phyloP scores from a whole-genome alignment of 2,888 invertebrate genomes.

The Urechis unicinctus region DNA sequence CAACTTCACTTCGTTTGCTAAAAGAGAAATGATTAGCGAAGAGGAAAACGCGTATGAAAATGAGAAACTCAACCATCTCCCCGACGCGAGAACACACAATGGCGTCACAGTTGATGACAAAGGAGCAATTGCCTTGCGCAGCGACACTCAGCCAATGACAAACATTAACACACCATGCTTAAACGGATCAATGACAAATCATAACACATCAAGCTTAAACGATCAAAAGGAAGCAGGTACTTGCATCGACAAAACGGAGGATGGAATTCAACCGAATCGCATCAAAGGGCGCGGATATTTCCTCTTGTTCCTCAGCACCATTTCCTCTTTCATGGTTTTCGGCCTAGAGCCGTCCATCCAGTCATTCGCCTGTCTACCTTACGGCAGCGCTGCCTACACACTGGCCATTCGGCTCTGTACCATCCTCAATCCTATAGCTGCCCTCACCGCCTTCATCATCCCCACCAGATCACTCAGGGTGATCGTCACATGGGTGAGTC shows the following conservation, averaged over 20 bases:
- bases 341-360: constrained; percentile 74
- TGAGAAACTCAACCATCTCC: background rate
- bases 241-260: no score
- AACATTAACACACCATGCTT: no score
- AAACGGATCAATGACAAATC: constrained; percentile 57
- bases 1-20: constrained; percentile 41
- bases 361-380: constrained; percentile 74
- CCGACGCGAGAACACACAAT: no score
- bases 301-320: background rate
- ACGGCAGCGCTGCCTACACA: constrained; percentile 68
- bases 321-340: constrained; percentile 56
- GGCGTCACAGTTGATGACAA: no score
- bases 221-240: background rate
- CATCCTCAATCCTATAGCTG: constrained; percentile 69
- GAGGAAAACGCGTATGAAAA: background rate
- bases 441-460: constrained; percentile 42
- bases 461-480: constrained; percentile 28
- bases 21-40: background rate
- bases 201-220: background rate
- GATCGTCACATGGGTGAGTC: constrained; percentile 29
- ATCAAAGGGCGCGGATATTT: background rate
- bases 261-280: background rate
- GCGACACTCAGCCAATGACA: no score
- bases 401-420: constrained; percentile 68
- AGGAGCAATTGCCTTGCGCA: no score